Percentiles rank a stretch among this genome's conserved stretches.
Evolutionary conservation across 1,140 invertebrate genomes (phyloP).

Genomic region (Harpegnathos saltator): DNA sequence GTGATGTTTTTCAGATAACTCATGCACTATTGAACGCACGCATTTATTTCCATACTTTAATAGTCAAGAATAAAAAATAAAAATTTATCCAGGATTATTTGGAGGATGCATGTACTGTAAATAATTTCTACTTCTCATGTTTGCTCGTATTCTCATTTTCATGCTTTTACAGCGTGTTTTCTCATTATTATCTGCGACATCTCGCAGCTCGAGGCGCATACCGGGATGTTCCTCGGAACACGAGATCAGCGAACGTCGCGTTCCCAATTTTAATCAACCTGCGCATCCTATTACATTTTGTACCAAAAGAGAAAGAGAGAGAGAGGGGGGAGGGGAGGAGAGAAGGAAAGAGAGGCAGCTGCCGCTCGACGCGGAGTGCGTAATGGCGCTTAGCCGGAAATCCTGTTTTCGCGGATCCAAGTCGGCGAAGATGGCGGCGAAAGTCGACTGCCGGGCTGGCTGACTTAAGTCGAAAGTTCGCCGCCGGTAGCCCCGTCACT

Average conservation of each 20-base stretch:
- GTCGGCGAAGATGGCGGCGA: constrained; percentile 53
- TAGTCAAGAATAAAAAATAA: too few species aligned
- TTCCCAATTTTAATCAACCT: constrained; percentile 50
- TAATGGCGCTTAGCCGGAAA: constrained; percentile 68
- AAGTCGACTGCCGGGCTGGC: constrained; percentile 31
- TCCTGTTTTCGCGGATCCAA: constrained; percentile 65
- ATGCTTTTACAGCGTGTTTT: too few species aligned
- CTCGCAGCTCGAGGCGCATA: neutral
- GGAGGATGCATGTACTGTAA: too few species aligned
- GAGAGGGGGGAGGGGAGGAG: too few species aligned
- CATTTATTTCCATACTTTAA: too few species aligned
- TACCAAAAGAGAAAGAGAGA: too few species aligned
- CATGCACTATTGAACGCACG: too few species aligned
- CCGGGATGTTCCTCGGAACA: neutral
- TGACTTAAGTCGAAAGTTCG: constrained; percentile 65
- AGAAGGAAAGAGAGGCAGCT: too few species aligned
- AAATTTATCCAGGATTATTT: too few species aligned
- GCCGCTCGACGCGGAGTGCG: constrained; percentile 42
- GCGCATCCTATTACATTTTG: constrained; percentile 51
- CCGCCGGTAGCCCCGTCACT: constrained; percentile 40
- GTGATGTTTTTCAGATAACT: too few species aligned
- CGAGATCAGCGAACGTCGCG: constrained; percentile 21
- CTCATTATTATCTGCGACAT: neutral
- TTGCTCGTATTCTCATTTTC: too few species aligned
- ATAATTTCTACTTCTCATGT: too few species aligned